Conservation (phyloP, 2,888 invertebrate genomes). For the Eupithecia centaureata region DNA sequence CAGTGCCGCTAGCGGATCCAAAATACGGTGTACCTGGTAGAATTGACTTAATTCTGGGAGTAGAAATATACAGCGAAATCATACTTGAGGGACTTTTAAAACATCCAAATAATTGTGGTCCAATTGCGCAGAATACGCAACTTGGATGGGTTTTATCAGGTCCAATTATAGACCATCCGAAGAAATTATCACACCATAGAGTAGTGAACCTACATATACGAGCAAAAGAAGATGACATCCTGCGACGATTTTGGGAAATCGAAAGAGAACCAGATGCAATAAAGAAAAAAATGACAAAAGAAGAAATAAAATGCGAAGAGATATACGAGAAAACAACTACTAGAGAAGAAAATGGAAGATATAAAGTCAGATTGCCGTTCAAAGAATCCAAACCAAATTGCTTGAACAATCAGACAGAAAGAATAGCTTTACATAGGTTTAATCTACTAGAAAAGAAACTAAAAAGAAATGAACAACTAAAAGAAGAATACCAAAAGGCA, state of each 20-base stretch:
- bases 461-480: too few relatives aligned
- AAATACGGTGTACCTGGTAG: not conserved
- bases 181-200: not conserved
- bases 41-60: slow-evolving; percentile 1
- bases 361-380: not conserved
- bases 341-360: not conserved
- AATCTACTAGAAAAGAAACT: too few relatives aligned
- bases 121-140: not conserved
- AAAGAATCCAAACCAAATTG: not conserved
- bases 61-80: not conserved
- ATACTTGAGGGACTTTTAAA: not conserved
- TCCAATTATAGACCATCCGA: not conserved
- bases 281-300: not conserved
- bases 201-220: not conserved
- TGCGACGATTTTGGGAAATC: not conserved
- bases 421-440: not conserved
- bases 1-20: not conserved
- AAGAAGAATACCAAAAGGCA: too few relatives aligned
- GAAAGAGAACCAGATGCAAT: slow-evolving; percentile 1
- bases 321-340: not conserved
- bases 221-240: not conserved
- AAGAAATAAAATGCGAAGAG: not conserved
- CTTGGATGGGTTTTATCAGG: slow-evolving; percentile 1
- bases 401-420: not conserved
- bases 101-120: not conserved